A percentile compares a stretch with the other conserved stretches of the same genome.
Conservation (phyloP, 2,888 invertebrate species). For the Hirudinaria manillensis region DNA sequence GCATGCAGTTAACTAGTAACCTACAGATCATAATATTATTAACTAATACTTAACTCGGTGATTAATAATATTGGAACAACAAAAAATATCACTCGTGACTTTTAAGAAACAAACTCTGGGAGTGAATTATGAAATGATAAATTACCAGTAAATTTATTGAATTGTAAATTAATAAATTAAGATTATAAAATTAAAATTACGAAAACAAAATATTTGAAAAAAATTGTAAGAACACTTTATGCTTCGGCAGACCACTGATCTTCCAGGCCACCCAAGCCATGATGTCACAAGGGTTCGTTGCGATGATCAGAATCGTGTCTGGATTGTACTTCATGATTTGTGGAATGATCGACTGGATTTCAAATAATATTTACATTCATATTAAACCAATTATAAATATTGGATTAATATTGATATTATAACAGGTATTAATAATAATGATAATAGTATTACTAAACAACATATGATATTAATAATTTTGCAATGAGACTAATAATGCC, state of each 20-base stretch:
- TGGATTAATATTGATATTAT: background rate
- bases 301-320: constrained; percentile 74
- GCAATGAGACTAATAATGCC: no score
- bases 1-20: no score
- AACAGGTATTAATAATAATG: background rate
- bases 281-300: constrained; percentile 87
- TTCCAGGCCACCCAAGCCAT: constrained; percentile 92
- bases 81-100: no score
- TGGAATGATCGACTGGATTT: constrained; percentile 66
- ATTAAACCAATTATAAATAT: constrained; percentile 23
- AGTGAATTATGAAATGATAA: no score
- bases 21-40: no score
- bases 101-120: no score
- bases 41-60: no score
- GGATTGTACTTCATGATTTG: constrained; percentile 76
- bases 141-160: no score
- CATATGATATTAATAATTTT: no score
- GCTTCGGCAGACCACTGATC: constrained; percentile 78
- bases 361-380: background rate
- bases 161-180: no score
- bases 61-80: no score
- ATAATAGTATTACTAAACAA: no score
- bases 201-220: background rate
- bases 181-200: background rate
- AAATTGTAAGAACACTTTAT: constrained; percentile 61